Percentiles rank a stretch among this genome's conserved stretches.
Evolutionary conservation across 2,113 vertebrate species (phyloP).

Genomic region (Lasiurus borealis): DNA sequence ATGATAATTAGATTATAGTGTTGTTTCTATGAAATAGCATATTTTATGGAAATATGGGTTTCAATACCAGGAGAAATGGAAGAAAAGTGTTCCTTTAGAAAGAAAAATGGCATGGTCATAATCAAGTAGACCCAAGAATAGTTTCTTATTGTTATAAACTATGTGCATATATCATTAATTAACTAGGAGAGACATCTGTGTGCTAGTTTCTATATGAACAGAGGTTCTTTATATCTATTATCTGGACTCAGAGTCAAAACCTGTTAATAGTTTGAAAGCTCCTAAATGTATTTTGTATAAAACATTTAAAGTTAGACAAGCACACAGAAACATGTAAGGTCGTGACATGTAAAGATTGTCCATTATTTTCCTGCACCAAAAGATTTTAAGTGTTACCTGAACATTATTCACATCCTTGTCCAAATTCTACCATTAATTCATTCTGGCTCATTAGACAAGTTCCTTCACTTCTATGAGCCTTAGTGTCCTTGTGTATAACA

Average conservation of each 20-base stretch:
- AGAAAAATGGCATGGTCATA: background rate
- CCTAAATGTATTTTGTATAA: background rate
- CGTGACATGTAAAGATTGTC: background rate
- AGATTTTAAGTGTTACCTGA: background rate
- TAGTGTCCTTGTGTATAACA: background rate
- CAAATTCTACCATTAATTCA: background rate
- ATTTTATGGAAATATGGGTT: background rate
- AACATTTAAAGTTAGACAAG: constrained; percentile 27
- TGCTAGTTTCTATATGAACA: background rate
- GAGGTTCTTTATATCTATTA: background rate
- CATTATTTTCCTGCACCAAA: background rate
- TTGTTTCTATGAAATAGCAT: background rate
- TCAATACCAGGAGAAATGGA: constrained; percentile 2
- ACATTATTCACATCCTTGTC: background rate
- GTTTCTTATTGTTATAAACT: constrained; percentile 1
- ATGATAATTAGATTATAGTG: background rate
- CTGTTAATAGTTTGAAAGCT: background rate
- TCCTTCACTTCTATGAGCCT: background rate
- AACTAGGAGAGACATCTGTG: background rate
- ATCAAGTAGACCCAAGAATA: background rate
- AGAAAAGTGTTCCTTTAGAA: background rate
- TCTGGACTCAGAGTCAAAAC: background rate
- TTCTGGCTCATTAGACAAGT: background rate
- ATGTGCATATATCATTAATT: background rate
- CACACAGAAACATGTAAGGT: background rate